Evolutionary conservation across 23 tunicate genomes (phyloP), one percentile per base, ranked within the genome.

Genomic region (Corella eumyota): DNA sequence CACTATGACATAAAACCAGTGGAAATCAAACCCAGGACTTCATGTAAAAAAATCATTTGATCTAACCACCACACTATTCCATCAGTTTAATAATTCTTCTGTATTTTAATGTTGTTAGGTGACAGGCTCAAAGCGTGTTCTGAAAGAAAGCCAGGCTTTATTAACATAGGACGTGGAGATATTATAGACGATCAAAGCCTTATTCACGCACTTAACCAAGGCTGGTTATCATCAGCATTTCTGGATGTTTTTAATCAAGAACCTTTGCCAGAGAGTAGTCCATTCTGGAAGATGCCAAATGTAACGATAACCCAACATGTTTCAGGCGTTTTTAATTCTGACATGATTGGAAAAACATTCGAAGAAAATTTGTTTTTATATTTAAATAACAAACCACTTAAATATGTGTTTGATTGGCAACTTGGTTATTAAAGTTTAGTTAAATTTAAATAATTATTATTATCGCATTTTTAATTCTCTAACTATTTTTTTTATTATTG

Each of bases 121-220:
- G 60, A 66, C 9, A 32, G 51, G 26, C 64, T 74, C 6, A 49
- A 74, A 30, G 25, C 24, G 30, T 74, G 81, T 36, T 13, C 26
- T 9, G 24, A 36, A 20, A 50, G 62, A 32, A 53, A 36, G 36
- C 21, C 55, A 23, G 56, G 62, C 25, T 74, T 74, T 65, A 74
- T 74, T 22, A 74, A 74, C 30, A 34, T 74, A 7, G 81, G 81
- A 15, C 33, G 81, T 5, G 81, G 81, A 30, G 55, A 58, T 34
- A 34, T 74, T 3, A 68, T 74, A 36, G 55, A 74, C 26, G 81
- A 74, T 24, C 1, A 34, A n/a, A 27, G 5, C 21, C 19, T 74
- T n/a, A 36, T 74, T 5, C 32, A 52, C 6, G 81, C 81, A 25
- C 13, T 74, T 3, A 51, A 52, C 1, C 29, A 53, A 26, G 64